Percentiles rank a stretch among this genome's conserved stretches.
Conservation (phyloP, 2,113 vertebrate genomes). For the Hucho hucho region DNA sequence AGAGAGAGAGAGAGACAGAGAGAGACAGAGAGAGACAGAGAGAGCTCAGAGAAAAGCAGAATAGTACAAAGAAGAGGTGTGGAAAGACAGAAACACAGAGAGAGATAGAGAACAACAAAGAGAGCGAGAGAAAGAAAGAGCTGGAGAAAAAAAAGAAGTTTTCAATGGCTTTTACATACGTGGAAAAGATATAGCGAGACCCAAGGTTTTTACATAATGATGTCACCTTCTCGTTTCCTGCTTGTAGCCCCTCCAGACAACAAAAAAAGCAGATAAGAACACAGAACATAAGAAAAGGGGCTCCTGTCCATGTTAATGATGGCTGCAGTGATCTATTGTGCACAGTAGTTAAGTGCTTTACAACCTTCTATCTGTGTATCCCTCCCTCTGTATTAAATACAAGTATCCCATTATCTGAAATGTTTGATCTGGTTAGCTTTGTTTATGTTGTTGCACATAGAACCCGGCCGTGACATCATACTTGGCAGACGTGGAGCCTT, state of each 20-base stretch:
- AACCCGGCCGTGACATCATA: conserved; percentile 65
- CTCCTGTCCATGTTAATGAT: conserved; percentile 50
- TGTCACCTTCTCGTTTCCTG: conserved; percentile 68
- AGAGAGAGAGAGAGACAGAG: too few species aligned
- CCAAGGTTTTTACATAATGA: conserved; percentile 56
- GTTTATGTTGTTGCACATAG: conserved; percentile 29
- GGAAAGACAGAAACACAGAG: too few species aligned
- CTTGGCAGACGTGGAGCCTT: conserved; percentile 55
- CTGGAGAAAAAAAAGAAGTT: not conserved
- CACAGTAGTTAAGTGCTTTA: conserved; percentile 40
- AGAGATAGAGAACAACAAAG: not conserved
- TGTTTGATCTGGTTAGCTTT: conserved; percentile 35
- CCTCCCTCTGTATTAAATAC: conserved; percentile 3
- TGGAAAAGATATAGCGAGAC: conserved; percentile 56
- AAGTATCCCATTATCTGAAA: conserved; percentile 29
- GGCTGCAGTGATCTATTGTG: conserved; percentile 26
- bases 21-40: too few species aligned
- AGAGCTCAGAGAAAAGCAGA: too few species aligned
- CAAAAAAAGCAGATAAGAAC: not conserved
- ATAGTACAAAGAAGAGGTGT: too few species aligned
- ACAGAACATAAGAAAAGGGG: conserved; percentile 12
- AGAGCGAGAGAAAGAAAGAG: not conserved
- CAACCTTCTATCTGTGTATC: conserved; percentile 7
- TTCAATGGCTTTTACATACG: conserved; percentile 45
- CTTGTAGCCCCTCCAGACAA: not conserved